Conservation (phyloP, 2,113 vertebrate genomes). For the Etia nguti region DNA sequence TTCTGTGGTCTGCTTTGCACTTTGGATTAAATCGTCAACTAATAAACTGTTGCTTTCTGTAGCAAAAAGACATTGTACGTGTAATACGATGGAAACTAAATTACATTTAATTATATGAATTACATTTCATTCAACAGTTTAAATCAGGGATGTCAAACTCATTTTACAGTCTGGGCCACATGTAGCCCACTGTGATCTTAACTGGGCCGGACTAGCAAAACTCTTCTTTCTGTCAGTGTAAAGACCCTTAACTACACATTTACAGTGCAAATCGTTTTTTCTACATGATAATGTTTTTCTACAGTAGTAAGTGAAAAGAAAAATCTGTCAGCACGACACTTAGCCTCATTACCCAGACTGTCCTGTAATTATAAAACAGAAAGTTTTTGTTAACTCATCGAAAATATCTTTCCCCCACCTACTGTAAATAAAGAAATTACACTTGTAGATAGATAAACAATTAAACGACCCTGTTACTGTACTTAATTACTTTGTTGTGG, state of each 20-base stretch:
- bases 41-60: background rate
- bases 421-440: background rate
- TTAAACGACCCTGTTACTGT: background rate
- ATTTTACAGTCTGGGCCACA: background rate
- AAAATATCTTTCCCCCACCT: background rate
- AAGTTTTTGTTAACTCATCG: background rate
- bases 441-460: background rate
- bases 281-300: background rate
- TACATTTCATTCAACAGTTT: background rate
- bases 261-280: background rate
- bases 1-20: background rate
- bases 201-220: background rate
- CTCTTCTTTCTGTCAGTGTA: background rate
- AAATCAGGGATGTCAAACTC: background rate
- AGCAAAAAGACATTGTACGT: background rate
- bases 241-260: background rate
- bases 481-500: background rate
- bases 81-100: background rate
- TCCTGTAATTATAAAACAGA: background rate
- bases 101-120: background rate
- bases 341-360: background rate
- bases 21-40: background rate
- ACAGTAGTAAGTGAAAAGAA: background rate
- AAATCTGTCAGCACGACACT: background rate
- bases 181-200: background rate